Conservation (phyloP, 2,888 invertebrate species). For the Philonicus albiceps region DNA sequence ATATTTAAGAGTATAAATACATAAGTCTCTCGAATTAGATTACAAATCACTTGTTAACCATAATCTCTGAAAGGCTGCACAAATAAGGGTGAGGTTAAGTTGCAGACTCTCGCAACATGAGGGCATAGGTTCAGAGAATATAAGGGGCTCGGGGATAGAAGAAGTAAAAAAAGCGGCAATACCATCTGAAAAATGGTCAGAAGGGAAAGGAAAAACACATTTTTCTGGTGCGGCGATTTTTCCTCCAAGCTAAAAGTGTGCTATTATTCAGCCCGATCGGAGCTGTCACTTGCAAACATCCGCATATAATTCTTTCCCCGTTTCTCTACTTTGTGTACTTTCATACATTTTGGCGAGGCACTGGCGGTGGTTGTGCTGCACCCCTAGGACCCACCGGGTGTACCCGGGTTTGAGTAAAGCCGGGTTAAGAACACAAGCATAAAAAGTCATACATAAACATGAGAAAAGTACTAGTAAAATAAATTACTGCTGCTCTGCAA, state of each 20-base stretch:
- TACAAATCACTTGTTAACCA: constrained; percentile 21
- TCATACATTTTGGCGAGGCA: not conserved
- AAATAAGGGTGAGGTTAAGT: constrained; percentile 13
- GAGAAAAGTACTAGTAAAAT: constrained; percentile 21
- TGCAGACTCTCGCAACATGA: not conserved
- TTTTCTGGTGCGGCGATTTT: constrained; percentile 44
- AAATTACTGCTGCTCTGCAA: constrained; percentile 37
- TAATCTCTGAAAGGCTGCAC: not conserved
- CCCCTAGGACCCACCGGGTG: not conserved
- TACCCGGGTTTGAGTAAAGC: not conserved
- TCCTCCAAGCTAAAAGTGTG: constrained; percentile 46
- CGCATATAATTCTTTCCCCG: constrained; percentile 46
- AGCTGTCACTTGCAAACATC: constrained; percentile 48
- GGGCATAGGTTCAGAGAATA: not conserved
- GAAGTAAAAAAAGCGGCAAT: constrained; percentile 14
- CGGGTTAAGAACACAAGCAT: constrained; percentile 18
- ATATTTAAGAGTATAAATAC: not conserved
- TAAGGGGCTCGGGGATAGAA: not conserved
- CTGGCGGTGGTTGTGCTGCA: not conserved
- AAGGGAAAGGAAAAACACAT: constrained; percentile 32
- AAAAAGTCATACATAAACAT: constrained; percentile 39
- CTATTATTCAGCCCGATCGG: constrained; percentile 49
- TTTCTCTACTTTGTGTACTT: constrained; percentile 30
- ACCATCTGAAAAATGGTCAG: constrained; percentile 24
- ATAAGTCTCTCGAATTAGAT: not conserved